Base-by-base conservation (phyloP, 2,113 vertebrate species). In the Psittacula cyanocephala region DNA sequence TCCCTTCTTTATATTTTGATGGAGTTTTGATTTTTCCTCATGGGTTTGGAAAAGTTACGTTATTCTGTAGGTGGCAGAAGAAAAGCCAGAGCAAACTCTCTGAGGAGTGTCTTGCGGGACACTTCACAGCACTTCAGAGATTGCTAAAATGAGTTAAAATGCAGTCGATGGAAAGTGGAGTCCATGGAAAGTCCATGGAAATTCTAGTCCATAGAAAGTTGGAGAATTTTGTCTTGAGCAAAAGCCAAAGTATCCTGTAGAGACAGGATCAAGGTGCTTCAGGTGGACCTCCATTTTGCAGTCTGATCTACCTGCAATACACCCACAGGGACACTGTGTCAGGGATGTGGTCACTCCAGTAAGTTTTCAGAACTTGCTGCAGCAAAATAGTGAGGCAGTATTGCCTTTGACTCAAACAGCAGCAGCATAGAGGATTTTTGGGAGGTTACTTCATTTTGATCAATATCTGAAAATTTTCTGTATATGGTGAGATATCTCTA, bases 251-350 rank as follows among this genome's bases (percentile, higher is more conserved):
- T 69, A 23, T 46, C 10, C 29, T 67, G 11, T 27, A 62, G 52
- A 77, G 55, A 7, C 37, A 60, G 59, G 31, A 86, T 2, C 10
- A 16, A 47, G 17, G 20, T 74, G 44, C 67, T 79, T 60, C 25
- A 29, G 6, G 27, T 25, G 35, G 25, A 47, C 12, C 9, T 49
- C 70, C 33, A 37, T 14, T 4, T 1, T 33, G 39, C 24, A 29
- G 41, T 28, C 47, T 74, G n/a, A 53, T 11, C 10, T 55, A 27
- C 25, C 20, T 33, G 55, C 17, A 52, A 2, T 29, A 46, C 57
- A 64, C 37, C 28, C 37, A 15, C 0, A 0, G 29, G 52, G 53
- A 52, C 1, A 4, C 33, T 14, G 37, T 33, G n/a, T 35, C 29
- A n/a, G 25, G 39, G 47, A 69, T 33, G 53, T 9, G 17, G 39